Evolutionary conservation across 1,140 invertebrate species (phyloP), one percentile per base, ranked within the genome.

Genomic region (Hormaphis cornu): DNA sequence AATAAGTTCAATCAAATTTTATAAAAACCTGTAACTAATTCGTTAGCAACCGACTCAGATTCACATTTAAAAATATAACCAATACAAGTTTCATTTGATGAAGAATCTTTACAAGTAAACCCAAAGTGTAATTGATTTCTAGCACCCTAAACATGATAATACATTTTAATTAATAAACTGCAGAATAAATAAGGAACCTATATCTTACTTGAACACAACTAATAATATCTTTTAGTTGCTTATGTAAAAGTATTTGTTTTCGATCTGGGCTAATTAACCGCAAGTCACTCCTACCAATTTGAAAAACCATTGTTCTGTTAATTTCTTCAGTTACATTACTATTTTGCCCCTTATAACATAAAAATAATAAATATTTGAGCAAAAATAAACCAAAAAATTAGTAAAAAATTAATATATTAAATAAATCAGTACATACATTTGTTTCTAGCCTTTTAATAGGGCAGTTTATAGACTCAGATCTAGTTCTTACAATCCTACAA

Each of bases 11-110:
- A 61, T 37, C 10, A 58, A 42, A 58, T 40, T 4, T 3, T 24
- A 40, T 40, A 22, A 40, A 30, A 79, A 89, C 88, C 86, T 79
- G 83, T 83, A 42, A 90, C 85, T 59, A 92, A 84, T 77, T 93
- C 90, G 71, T 83, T 83, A 50, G 89, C 87, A 1, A 93, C 85
- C 0, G 86, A 85, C 73, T 86, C 85, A 16, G 89, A 90, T 78
- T 95, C 88, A 77, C 94, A 96, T 76, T 90, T 90, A 77, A 96
- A 93, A 26, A 96, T 85, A 75, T 93, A 94, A 22, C 89, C 91
- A 12, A 91, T 86, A 75, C 89, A 93, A 40, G 78, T 80, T 50
- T 86, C 84, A 18, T 82, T 79, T 20, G 82, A 81, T 0, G 81
- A 76, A 44, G 77, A 75, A 12, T 76, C 72, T 76, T 95, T 92